These are phyloP conservation scores for Scolanthus callimorphus DNA, from an alignment of 92 coral and sea anemone genomes.

Conservation along the genomic window DNA sequence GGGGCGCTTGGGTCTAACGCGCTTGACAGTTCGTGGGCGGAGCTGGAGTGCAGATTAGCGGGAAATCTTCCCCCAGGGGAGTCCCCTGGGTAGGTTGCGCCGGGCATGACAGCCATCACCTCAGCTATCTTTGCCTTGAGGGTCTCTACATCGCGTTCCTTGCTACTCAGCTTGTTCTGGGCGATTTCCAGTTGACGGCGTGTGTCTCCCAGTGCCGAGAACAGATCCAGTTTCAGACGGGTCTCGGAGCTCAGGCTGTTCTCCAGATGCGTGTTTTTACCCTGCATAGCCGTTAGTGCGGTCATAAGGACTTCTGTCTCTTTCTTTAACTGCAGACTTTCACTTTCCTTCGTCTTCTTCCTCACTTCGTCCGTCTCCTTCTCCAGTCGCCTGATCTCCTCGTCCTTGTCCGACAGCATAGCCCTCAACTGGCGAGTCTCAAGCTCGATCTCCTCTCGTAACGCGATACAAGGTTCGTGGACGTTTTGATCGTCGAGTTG, in stretches of 20 bases:
- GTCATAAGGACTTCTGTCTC: slow-evolving; percentile 96
- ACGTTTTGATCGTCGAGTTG: slow-evolving; percentile 85
- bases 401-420: slow-evolving; percentile 77
- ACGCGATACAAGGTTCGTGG: slow-evolving; percentile 88
- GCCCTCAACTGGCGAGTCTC: slow-evolving; percentile 80
- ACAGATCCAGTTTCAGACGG: slow-evolving; percentile 88
- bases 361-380: slow-evolving; percentile 71
- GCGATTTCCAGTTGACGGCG: slow-evolving; percentile 94
- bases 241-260: slow-evolving; percentile 97
- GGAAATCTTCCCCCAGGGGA: slow-evolving; percentile 34
- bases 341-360: slow-evolving; percentile 80
- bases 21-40: slow-evolving; percentile 42
- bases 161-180: slow-evolving; percentile 69
- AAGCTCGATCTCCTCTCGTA: slow-evolving; percentile 88
- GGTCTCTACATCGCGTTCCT: slow-evolving; percentile 80
- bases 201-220: slow-evolving; percentile 96
- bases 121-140: slow-evolving; percentile 97
- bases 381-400: slow-evolving; percentile 68
- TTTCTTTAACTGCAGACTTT: slow-evolving; percentile 86
- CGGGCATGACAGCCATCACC: slow-evolving; percentile 96
- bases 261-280: slow-evolving; percentile 95
- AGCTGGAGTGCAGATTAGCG: slow-evolving; percentile 25
- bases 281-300: slow-evolving; percentile 93
- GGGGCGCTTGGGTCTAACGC: slow-evolving; percentile 86
- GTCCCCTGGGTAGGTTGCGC: slow-evolving; percentile 48